Percentiles rank a stretch among this genome's conserved stretches.
Conservation (phyloP, 2,113 vertebrate species). For the Atlantisia rogersi region DNA sequence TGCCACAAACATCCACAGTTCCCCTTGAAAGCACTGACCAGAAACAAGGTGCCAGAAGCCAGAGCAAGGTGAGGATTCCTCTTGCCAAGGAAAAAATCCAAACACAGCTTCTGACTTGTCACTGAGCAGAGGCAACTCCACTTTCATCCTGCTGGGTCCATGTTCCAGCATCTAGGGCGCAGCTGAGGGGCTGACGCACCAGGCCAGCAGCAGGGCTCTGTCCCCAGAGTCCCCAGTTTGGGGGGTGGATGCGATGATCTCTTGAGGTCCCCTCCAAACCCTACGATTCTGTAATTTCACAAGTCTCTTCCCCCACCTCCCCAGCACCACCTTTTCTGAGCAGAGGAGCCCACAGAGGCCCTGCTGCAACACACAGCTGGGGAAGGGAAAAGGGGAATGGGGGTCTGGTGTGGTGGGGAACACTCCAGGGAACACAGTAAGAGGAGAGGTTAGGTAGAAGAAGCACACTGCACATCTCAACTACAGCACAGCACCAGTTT, state of each 20-base stretch:
- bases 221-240: too few species aligned
- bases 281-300: too few species aligned
- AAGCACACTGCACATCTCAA: background rate
- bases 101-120: background rate
- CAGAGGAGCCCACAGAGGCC: background rate
- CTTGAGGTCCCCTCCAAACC: too few species aligned
- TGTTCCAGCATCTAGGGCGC: rapidly evolving
- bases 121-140: background rate
- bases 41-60: background rate
- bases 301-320: background rate
- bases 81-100: background rate
- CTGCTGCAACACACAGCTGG: background rate
- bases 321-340: background rate
- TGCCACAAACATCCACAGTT: rapidly evolving
- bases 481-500: background rate
- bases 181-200: rapidly evolving
- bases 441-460: background rate
- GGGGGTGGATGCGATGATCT: too few species aligned
- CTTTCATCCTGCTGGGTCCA: background rate
- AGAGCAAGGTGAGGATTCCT: background rate
- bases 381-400: background rate
- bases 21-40: rapidly evolving
- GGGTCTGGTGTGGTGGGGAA: background rate
- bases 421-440: background rate
- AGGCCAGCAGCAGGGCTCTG: background rate